Percentiles rank a stretch among this genome's conserved stretches.
Conservation (phyloP, 1,140 invertebrate species). For the Drosophila ironensis region DNA sequence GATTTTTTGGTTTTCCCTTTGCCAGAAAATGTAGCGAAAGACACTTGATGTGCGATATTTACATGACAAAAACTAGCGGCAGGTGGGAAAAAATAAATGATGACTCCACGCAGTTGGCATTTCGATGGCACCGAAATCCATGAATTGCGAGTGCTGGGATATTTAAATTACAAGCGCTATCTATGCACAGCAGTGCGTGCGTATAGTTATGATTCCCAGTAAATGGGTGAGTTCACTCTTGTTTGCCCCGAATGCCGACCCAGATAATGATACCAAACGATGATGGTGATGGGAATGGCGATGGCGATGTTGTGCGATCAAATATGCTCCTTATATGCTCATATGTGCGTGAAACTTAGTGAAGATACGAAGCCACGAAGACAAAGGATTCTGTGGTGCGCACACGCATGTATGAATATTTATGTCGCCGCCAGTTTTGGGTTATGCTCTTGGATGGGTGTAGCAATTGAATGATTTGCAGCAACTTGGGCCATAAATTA, state of each 20-base stretch:
- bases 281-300: too few species aligned
- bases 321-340: conserved; percentile 32
- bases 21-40: conserved; percentile 32
- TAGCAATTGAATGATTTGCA: conserved; percentile 44
- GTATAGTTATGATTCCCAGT: neutral
- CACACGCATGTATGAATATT: conserved; percentile 40
- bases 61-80: conserved; percentile 32
- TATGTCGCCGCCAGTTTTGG: conserved; percentile 15
- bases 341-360: conserved; percentile 44
- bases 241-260: neutral
- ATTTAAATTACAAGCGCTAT: conserved; percentile 23
- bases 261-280: conserved; percentile 1
- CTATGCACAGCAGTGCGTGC: conserved; percentile 11
- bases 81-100: conserved; percentile 36
- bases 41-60: conserved; percentile 38
- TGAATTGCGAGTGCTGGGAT: neutral
- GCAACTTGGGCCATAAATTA: conserved; percentile 31
- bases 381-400: neutral
- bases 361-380: conserved; percentile 29
- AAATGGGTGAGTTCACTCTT: conserved; percentile 1
- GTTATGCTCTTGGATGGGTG: conserved; percentile 4
- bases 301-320: too few species aligned
- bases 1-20: conserved; percentile 1
- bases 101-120: conserved; percentile 27
- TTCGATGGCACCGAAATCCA: conserved; percentile 9